Evolutionary conservation across 2,888 invertebrate species (phyloP).

Genomic region (Sarcophaga variegata): DNA sequence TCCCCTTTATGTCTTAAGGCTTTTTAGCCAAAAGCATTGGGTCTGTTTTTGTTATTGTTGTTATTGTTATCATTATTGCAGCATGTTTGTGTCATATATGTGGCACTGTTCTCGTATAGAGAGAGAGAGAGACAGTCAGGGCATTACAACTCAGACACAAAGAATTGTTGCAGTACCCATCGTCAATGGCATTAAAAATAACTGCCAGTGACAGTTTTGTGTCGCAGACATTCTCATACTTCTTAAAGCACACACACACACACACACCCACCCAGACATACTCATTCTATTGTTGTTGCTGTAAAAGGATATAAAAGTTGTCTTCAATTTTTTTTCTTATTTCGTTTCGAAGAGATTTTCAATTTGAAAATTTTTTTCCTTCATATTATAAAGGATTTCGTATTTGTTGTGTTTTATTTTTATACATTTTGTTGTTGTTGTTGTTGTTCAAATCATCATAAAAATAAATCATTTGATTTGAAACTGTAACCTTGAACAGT

Average conservation of each 20-base stretch:
- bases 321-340: too few species aligned
- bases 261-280: slow-evolving; percentile 47
- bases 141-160: slow-evolving; percentile 66
- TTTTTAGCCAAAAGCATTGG: slow-evolving; percentile 63
- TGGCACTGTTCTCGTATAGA: background rate
- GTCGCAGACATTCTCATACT: slow-evolving; percentile 74
- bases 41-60: slow-evolving; percentile 28
- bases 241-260: slow-evolving; percentile 13
- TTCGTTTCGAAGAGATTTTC: slow-evolving; percentile 53
- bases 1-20: slow-evolving; percentile 51
- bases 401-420: background rate
- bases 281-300: slow-evolving; percentile 24
- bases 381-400: slow-evolving; percentile 8
- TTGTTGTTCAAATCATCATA: slow-evolving; percentile 9
- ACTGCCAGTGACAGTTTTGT: slow-evolving; percentile 79
- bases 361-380: slow-evolving; percentile 51
- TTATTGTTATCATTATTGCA: slow-evolving; percentile 6
- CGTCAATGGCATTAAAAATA: slow-evolving; percentile 79
- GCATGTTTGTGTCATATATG: background rate
- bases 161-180: slow-evolving; percentile 72
- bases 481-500: slow-evolving; percentile 77
- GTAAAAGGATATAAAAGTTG: slow-evolving; percentile 3
- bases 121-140: too few species aligned
- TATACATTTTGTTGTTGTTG: background rate
- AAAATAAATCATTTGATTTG: slow-evolving; percentile 56